These are phyloP conservation scores for Salpingus planirostris DNA, from an alignment of 2,888 invertebrate species.

Conservation along the genomic window DNA sequence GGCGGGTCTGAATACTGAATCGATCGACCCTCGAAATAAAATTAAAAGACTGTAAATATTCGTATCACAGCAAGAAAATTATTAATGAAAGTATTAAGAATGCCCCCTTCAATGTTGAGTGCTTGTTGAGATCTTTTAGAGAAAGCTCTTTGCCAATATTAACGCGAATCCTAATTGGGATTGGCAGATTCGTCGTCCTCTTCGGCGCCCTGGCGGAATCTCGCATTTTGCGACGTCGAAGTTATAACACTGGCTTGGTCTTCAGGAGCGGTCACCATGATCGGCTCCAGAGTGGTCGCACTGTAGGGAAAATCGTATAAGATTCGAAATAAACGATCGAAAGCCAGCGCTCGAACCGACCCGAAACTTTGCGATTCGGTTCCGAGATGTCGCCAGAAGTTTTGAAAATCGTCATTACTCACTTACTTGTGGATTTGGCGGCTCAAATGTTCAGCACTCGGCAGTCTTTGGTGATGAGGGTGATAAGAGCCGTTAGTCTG, in stretches of 20 bases:
- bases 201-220: conserved; percentile 19
- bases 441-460: conserved; percentile 14
- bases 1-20: too few species aligned
- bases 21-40: too few species aligned
- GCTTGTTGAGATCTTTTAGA: too few species aligned
- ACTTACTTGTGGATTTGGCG: conserved; percentile 14
- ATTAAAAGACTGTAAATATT: too few species aligned
- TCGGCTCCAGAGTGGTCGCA: conserved; percentile 51
- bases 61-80: too few species aligned
- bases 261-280: conserved; percentile 34
- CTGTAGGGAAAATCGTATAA: conserved; percentile 43
- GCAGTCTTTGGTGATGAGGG: conserved; percentile 11
- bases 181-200: conserved; percentile 17
- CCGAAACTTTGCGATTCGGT: too few species aligned
- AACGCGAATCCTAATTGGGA: too few species aligned
- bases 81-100: too few species aligned
- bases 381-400: not conserved
- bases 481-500: conserved; percentile 8
- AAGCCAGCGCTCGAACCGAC: too few species aligned
- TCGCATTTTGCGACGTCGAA: conserved; percentile 28
- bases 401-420: conserved; percentile 1
- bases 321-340: too few species aligned
- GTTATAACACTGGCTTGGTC: conserved; percentile 38
- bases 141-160: too few species aligned
- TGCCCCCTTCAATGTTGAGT: too few species aligned